Percentiles rank a stretch among this genome's conserved stretches.
These are phyloP conservation scores for Paramormyrops kingsleyae DNA, from an alignment of 2,113 vertebrate species.

Conservation along the genomic window DNA sequence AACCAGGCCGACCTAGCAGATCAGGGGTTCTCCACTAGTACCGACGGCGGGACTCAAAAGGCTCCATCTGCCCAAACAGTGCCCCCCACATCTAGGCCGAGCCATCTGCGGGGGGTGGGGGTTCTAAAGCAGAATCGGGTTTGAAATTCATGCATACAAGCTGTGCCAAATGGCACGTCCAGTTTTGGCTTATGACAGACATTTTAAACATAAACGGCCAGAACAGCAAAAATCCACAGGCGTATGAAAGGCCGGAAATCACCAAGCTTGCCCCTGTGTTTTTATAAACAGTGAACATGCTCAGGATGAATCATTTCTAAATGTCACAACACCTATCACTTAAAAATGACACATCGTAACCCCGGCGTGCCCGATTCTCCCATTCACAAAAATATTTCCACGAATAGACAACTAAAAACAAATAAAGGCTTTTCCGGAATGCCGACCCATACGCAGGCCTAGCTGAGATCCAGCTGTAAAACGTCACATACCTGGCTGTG, in stretches of 20 bases:
- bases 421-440: background rate
- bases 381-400: background rate
- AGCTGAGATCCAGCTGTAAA: background rate
- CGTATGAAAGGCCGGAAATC: background rate
- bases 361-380: background rate
- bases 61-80: constrained; percentile 50
- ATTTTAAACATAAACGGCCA: background rate
- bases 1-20: constrained; percentile 39
- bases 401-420: background rate
- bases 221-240: background rate
- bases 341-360: background rate
- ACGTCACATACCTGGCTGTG: constrained; percentile 43
- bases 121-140: background rate
- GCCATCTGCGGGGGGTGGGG: background rate
- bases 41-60: constrained; percentile 37
- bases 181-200: background rate
- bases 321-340: background rate
- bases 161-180: background rate
- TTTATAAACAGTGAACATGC: background rate
- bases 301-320: background rate
- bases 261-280: background rate
- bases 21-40: constrained; percentile 30
- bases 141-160: background rate
- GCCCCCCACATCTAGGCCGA: background rate
- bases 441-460: background rate